Conservation (phyloP, 2,888 invertebrate genomes). For the Idaea straminata region DNA sequence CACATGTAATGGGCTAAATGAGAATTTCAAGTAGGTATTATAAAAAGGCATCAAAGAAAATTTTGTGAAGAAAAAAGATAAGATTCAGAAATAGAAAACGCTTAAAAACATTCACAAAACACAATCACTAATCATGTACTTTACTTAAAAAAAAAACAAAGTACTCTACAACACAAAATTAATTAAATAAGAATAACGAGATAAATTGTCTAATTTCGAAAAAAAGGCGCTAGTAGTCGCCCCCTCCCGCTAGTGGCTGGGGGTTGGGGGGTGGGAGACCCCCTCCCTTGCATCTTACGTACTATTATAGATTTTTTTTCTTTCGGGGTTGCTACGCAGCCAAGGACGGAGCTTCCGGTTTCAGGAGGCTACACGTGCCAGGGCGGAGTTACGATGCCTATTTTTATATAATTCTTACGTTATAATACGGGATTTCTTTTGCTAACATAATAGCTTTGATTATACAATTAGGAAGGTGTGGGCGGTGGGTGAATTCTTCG, state of each 20-base stretch:
- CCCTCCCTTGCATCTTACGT: conserved; percentile 49
- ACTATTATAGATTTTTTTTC: conserved; percentile 69
- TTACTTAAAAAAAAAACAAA: neutral
- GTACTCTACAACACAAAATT: neutral
- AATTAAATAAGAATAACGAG: conserved; percentile 1
- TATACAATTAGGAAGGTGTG: conserved; percentile 7
- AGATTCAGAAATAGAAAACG: too few species aligned
- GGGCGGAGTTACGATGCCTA: conserved; percentile 33
- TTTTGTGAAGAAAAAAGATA: too few species aligned
- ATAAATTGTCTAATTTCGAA: conserved; percentile 18
- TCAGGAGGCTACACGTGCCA: conserved; percentile 53
- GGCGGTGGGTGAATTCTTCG: neutral
- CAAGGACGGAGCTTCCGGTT: conserved; percentile 66
- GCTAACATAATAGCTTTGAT: neutral
- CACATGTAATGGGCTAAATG: too few species aligned
- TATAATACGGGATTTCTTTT: conserved; percentile 1
- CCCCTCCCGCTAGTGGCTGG: conserved; percentile 23
- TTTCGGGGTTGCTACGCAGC: conserved; percentile 61
- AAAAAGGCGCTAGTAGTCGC: conserved; percentile 26
- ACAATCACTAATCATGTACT: neutral
- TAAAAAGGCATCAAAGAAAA: too few species aligned
- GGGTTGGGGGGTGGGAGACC: conserved; percentile 29
- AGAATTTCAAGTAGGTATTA: too few species aligned
- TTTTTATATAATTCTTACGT: conserved; percentile 42
- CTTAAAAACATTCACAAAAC: too few species aligned